Evolutionary conservation across 2,888 invertebrate species (phyloP).

Genomic region (Rotaria socialis): DNA sequence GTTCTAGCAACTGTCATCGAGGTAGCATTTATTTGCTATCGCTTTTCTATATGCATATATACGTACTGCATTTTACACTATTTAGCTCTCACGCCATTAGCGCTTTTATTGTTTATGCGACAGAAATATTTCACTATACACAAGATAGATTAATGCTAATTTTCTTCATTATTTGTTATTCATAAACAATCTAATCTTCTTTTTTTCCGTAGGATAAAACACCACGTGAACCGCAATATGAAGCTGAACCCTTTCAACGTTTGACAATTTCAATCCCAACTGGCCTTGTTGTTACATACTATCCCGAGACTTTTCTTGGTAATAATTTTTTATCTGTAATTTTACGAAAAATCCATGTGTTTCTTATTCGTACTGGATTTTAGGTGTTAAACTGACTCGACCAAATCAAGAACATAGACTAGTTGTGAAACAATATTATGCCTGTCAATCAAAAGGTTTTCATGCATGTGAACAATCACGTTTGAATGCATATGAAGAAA

Average conservation of each 20-base stretch:
- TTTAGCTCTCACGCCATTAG: background rate
- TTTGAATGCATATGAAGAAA: constrained; percentile 51
- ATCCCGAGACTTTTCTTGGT: constrained; percentile 43
- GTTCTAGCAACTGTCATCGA: background rate
- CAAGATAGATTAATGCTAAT: background rate
- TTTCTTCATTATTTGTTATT: background rate
- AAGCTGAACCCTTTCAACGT: constrained; percentile 38
- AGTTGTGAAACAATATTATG: constrained; percentile 41
- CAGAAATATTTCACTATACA: background rate
- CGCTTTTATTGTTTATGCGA: background rate
- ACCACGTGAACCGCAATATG: constrained; percentile 31
- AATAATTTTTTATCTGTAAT: background rate
- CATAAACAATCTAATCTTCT: background rate
- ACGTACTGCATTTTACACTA: no score
- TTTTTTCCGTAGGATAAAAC: constrained; percentile 32
- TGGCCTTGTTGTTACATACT: constrained; percentile 39
- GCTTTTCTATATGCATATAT: no score
- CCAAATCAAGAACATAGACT: constrained; percentile 40
- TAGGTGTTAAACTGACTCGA: constrained; percentile 36
- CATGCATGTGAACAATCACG: constrained; percentile 35
- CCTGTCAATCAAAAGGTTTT: constrained; percentile 23
- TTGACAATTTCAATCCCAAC: constrained; percentile 40
- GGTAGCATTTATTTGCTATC: background rate
- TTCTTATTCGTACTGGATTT: no score
- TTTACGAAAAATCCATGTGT: no score